Evolutionary conservation across 2,888 invertebrate genomes (phyloP).

Genomic region (Pyrrhosoma nymphula): DNA sequence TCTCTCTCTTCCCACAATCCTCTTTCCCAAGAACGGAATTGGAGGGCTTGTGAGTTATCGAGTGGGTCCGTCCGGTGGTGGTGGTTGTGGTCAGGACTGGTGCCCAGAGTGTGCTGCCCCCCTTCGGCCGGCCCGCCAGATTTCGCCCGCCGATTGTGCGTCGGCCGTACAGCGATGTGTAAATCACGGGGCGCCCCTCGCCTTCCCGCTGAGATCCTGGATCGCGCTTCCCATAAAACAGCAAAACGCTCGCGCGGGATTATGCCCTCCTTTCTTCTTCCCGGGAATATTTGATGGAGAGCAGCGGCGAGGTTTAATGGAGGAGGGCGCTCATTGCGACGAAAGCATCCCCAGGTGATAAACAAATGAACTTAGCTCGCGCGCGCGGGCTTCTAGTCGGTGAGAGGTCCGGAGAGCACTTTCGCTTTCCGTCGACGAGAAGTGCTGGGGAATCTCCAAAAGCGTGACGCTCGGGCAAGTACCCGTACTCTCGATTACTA

Average conservation of each 20-base stretch:
- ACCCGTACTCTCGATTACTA: too few relatives aligned
- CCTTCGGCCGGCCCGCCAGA: background rate
- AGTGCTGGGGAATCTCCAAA: background rate
- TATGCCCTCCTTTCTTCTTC: background rate
- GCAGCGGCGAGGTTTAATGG: background rate
- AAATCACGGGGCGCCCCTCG: background rate
- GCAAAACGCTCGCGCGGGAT: background rate
- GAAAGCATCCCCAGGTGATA: background rate
- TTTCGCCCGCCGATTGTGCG: background rate
- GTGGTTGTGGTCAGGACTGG: background rate
- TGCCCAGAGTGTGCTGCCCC: background rate
- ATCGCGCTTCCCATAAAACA: constrained; percentile 5
- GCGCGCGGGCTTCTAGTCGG: background rate
- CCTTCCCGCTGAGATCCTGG: background rate
- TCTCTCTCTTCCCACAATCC: too few relatives aligned
- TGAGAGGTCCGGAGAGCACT: background rate
- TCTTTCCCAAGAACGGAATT: too few relatives aligned
- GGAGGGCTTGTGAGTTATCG: background rate
- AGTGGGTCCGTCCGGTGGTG: background rate
- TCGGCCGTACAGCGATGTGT: background rate
- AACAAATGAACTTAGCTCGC: background rate
- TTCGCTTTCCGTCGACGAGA: background rate
- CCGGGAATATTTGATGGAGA: too few relatives aligned
- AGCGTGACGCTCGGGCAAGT: background rate
- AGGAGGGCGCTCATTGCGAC: background rate